phyloP scores from a whole-genome alignment of 2,113 vertebrate genomes.

The Poicephalus meyeri region DNA sequence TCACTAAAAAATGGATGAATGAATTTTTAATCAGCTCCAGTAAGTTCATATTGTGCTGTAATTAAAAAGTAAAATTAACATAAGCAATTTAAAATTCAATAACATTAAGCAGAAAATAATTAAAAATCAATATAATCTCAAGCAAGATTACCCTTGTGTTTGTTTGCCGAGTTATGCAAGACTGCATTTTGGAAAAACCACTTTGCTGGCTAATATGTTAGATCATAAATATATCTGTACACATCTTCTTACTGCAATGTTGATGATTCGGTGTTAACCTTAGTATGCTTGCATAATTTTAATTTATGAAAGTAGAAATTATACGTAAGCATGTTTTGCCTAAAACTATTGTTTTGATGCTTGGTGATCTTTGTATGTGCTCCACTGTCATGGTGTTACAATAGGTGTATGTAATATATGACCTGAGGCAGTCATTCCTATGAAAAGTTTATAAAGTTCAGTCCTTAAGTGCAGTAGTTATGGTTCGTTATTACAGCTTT shows the following conservation, averaged over 20 bases:
- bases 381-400: not conserved
- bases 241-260: not conserved
- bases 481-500: not conserved
- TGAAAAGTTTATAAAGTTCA: not conserved
- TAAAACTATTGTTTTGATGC: not conserved
- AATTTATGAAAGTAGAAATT: not conserved
- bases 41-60: not conserved
- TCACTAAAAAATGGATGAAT: not conserved
- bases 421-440: not conserved
- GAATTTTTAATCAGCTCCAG: constrained; percentile 8
- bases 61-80: constrained; percentile 42
- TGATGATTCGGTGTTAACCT: not conserved
- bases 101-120: not conserved
- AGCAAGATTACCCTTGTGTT: not conserved
- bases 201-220: not conserved
- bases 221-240: not conserved
- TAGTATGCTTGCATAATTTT: not conserved
- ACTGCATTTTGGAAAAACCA: not conserved
- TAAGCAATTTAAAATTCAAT: constrained; percentile 38
- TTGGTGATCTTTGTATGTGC: not conserved
- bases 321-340: not conserved
- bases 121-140: not conserved
- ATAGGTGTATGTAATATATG: not conserved
- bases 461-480: not conserved
- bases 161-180: not conserved